Conservation (phyloP, 2,797 vertebrate genomes). For the Urosaurus nigricauda region DNA sequence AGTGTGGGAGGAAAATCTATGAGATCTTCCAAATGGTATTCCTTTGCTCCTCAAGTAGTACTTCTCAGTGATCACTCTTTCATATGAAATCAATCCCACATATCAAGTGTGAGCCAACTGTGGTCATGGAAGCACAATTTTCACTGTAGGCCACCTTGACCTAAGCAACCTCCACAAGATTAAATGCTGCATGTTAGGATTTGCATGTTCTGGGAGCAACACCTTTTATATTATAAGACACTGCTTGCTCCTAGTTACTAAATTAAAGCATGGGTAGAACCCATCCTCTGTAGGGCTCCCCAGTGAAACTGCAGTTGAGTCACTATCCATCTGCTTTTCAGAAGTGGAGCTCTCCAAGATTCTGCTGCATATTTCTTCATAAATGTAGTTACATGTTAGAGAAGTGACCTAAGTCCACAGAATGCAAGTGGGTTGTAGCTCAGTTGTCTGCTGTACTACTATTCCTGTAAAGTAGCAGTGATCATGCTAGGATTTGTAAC, state of each 20-base stretch:
- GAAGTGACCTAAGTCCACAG: not conserved
- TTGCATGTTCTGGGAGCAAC: not conserved
- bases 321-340: slow-evolving; percentile 1
- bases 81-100: not conserved
- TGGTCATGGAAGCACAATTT: slow-evolving; percentile 34
- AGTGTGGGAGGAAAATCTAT: not conserved
- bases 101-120: not conserved
- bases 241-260: not conserved
- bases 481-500: slow-evolving; percentile 7
- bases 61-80: not conserved
- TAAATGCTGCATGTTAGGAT: slow-evolving; percentile 36
- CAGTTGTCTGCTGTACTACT: not conserved
- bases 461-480: not conserved
- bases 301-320: not conserved
- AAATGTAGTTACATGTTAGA: not conserved
- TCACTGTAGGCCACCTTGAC: slow-evolving; percentile 7
- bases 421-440: not conserved
- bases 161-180: not conserved
- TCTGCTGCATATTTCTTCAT: not conserved
- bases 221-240: not conserved
- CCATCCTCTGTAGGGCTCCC: slow-evolving; percentile 11
- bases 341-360: not conserved
- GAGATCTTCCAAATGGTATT: not conserved
- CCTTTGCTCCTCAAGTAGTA: not conserved
- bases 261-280: not conserved